Evolutionary conservation across 2,113 vertebrate genomes (phyloP).

Genomic region (Pelodiscus sinensis): DNA sequence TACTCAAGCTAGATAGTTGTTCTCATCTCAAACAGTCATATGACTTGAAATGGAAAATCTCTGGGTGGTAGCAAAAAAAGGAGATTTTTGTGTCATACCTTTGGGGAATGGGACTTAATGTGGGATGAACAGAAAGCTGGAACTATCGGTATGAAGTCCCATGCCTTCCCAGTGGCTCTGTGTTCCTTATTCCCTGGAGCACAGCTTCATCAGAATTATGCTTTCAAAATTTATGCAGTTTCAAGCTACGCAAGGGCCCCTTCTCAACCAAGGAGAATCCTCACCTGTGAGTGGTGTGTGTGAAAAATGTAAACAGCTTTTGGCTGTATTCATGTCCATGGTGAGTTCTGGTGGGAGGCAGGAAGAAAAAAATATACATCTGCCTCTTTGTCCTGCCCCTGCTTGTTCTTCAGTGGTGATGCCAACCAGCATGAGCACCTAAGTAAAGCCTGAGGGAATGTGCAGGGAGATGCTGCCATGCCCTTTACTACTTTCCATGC

Average conservation of each 20-base stretch:
- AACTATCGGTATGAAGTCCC: not conserved
- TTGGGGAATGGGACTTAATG: not conserved
- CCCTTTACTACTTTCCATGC: not conserved
- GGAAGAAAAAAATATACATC: not conserved
- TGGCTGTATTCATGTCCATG: not conserved
- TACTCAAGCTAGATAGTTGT: not conserved
- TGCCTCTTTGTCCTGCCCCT: not conserved
- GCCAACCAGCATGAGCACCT: not conserved
- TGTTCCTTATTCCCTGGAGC: not conserved
- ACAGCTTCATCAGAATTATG: not conserved
- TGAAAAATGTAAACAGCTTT: not conserved
- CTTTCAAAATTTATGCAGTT: not conserved
- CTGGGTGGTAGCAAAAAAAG: not conserved
- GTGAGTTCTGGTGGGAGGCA: not conserved
- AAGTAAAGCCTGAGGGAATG: not conserved
- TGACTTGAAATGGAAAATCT: not conserved
- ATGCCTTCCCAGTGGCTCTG: not conserved
- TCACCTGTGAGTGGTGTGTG: not conserved
- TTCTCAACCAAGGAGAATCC: not conserved
- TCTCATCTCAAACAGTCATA: not conserved
- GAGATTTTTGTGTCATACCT: not conserved
- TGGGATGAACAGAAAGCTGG: not conserved
- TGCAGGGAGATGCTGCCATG: not conserved
- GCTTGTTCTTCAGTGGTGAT: not conserved
- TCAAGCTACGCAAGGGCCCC: not conserved